Percentiles rank a stretch among this genome's conserved stretches.
phyloP scores from a whole-genome alignment of 2,113 vertebrate genomes.

The Leptodactylus fuscus region DNA sequence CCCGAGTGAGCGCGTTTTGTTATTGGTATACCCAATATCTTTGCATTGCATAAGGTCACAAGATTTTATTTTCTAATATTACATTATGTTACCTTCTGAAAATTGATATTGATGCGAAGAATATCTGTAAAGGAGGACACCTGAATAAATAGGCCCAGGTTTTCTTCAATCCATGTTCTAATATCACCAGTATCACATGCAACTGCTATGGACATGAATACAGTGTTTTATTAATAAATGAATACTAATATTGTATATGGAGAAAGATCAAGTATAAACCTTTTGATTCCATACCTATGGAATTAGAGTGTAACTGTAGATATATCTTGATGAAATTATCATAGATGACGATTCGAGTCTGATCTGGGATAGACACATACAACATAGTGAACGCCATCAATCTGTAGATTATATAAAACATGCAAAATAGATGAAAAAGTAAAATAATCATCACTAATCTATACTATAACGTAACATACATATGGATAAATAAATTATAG shows the following conservation, averaged over 20 bases:
- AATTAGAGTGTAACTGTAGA: constrained; percentile 40
- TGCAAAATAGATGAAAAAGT: background rate
- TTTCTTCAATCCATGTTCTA: constrained; percentile 37
- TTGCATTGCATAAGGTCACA: background rate
- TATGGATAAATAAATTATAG: background rate
- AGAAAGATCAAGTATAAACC: background rate
- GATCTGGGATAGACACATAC: constrained; percentile 15
- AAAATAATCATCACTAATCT: background rate
- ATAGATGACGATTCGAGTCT: constrained; percentile 38
- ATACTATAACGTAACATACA: background rate
- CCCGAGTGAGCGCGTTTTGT: no score
- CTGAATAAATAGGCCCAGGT: background rate
- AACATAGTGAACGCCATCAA: constrained; percentile 46
- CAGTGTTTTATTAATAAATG: background rate
- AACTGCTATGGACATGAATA: background rate
- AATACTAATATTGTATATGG: background rate
- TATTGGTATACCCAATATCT: no score
- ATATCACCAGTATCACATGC: background rate
- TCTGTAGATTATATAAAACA: constrained; percentile 45
- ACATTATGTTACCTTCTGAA: constrained; percentile 4
- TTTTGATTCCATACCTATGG: constrained; percentile 31
- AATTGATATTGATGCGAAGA: background rate
- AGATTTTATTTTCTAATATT: background rate
- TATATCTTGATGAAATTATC: constrained; percentile 56
- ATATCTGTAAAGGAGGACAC: constrained; percentile 21